Base-by-base conservation (phyloP, 2,888 invertebrate genomes). In the Drosophila prolongata region DNA sequence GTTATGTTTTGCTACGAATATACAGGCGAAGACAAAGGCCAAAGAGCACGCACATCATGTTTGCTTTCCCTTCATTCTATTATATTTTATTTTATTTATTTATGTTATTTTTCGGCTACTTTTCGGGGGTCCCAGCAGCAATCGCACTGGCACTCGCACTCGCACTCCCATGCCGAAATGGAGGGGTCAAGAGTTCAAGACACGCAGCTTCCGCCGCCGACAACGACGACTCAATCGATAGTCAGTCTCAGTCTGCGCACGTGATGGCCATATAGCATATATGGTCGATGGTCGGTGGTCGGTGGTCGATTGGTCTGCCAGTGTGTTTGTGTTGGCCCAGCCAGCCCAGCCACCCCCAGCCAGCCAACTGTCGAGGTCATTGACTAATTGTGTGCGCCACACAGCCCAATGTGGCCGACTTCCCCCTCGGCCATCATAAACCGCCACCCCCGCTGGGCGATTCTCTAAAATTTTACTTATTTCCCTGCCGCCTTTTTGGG, bases 151-250 rank as follows among this genome's bases (percentile, higher is more conserved):
- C 30, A 1, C 30, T 30, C 30, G 16, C 30, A 8, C 30, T 30
- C 30, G 30, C 30, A 30, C 30, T 30, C 34, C 34, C 47, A 49
- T 13, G 4, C 52, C 38, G 11, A 40, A 43, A 46, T 47, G 40
- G 78, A 57, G 83, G 83, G 83, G 87, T 84, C 83, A 84, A 84
- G 86, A 84, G 83, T 84, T 84, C 87, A 89, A 80, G 80, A 77
- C 86, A 79, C 82, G 79, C 83, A 87, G 83, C 83, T 84, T 84
- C 83, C 83, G 83, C 87, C 69, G 75, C 34, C 74, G 13, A 14
- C 65, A 11, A 46, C 78, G 76, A 87, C 83, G 74, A 75, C 80
- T 87, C 88, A 84, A 84, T 84, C 83, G 83, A 84, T 84, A 84
- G 80, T 75, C 73, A 85, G 74, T 84, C 83, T 84, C 77, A 76